Evolutionary conservation across 2,888 invertebrate species (phyloP), one percentile per base, ranked within the genome.

Genomic region (Teleiodes luculella): DNA sequence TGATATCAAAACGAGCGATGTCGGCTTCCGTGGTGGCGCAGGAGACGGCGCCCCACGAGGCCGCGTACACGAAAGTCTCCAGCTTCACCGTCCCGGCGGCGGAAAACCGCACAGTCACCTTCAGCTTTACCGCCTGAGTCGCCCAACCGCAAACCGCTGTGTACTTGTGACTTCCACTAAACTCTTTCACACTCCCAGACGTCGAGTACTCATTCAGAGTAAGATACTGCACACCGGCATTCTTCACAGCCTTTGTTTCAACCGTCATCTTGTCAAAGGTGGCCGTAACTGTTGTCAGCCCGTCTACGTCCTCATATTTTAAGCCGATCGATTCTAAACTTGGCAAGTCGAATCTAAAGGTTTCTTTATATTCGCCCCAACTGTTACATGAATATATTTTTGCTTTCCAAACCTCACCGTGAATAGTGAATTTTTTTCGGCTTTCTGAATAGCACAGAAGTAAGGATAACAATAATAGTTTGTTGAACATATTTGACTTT

Each of bases 121-220:
- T 14, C 30, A 39, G 8, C 5, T 8, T 11, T 16, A 14, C 6
- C 16, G 24, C 20, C 7, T 51, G 51, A 11, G 11, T 51, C 1
- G 13, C 51, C 51, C 51, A 51, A 1, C 51, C 51, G 11, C 39
- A 51, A 3, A 39, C 51, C 8, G 39, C 51, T 3, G 37, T 37
- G 28, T 30, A 28, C 7, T 39, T 28, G 28, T 14, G 28, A 1
- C n/a, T 10, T 20, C 18, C 41, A 20, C 5, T 2, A 18, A 41
- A 41, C 41, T 41, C 20, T 6, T 41, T 41, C 14, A 14, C 10
- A 16, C 14, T 6, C 8, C 6, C 18, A 16, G 7, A 1, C 2
- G 13, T 18, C 8, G 10, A 20, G 8, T 20, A 41, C 8, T 41
- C 41, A n/a, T 41, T 41, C 41, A 41, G n/a, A 3, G 7, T 16